These are phyloP conservation scores for Calameuta pallipes DNA, from an alignment of 2,888 invertebrate species.

Conservation along the genomic window DNA sequence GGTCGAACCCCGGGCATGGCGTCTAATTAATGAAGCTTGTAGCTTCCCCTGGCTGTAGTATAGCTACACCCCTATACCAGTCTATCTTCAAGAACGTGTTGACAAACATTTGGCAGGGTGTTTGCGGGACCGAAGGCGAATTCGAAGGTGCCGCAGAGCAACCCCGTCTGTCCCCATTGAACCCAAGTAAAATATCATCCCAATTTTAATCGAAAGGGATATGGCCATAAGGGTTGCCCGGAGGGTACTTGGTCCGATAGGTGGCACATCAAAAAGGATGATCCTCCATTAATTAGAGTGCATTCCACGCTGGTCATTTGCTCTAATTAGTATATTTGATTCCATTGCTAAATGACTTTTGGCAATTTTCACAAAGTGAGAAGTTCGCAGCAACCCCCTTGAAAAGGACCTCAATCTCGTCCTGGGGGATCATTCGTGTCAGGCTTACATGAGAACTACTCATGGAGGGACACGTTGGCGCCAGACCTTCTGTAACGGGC, in stretches of 20 bases:
- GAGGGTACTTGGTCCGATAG: not conserved
- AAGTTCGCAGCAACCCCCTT: not conserved
- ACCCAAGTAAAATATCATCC: not conserved
- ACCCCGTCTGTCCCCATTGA: not conserved
- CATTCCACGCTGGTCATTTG: not conserved
- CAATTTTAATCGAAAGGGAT: not conserved
- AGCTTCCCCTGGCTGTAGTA: not conserved
- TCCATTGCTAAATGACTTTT: not conserved
- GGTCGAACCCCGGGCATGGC: not conserved
- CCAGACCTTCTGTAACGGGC: constrained; percentile 55
- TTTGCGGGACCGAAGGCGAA: not conserved
- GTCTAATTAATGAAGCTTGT: not conserved
- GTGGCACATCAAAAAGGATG: too few species aligned
- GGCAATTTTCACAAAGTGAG: not conserved
- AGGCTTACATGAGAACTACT: not conserved
- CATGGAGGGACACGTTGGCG: constrained; percentile 11
- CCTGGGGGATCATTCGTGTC: not conserved
- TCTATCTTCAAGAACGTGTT: not conserved
- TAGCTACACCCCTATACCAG: not conserved
- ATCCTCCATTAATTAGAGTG: not conserved
- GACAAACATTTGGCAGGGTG: not conserved
- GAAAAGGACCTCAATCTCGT: not conserved
- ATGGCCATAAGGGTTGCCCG: not conserved
- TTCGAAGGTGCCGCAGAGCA: not conserved
- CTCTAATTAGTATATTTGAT: not conserved